Percentiles rank a stretch among this genome's conserved stretches.
These are phyloP conservation scores for Branchellion lobata DNA, from an alignment of 2,888 invertebrate species.

Conservation along the genomic window DNA sequence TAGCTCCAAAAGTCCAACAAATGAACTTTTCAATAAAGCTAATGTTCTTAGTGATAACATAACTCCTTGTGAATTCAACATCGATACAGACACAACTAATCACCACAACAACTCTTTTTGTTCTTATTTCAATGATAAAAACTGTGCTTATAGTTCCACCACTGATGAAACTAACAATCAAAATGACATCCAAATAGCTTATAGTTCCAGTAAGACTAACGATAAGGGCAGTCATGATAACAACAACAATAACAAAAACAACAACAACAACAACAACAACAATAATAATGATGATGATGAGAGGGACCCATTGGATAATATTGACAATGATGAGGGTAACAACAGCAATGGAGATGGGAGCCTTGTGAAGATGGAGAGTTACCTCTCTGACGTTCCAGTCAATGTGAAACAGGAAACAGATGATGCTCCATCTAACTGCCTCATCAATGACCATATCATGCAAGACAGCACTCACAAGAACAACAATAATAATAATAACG, in stretches of 20 bases:
- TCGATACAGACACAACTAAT: background rate
- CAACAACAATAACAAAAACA: background rate
- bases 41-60: too few species aligned
- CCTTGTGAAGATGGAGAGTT: background rate
- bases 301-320: too few species aligned
- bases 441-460: background rate
- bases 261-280: background rate
- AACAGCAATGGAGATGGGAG: background rate
- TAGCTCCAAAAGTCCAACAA: conserved; percentile 12
- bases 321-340: background rate
- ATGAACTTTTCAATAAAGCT: background rate
- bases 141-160: background rate
- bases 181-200: background rate
- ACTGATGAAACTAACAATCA: background rate
- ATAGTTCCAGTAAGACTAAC: background rate
- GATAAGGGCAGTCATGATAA: background rate
- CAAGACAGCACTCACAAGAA: background rate
- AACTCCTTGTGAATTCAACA: background rate
- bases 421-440: background rate
- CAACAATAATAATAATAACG: background rate
- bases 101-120: background rate
- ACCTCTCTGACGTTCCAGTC: background rate
- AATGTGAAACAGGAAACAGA: background rate
- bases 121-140: background rate
- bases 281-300: background rate